These are phyloP conservation scores for Drosophila tsacasi DNA, from an alignment of 1,140 invertebrate species.

Conservation along the genomic window DNA sequence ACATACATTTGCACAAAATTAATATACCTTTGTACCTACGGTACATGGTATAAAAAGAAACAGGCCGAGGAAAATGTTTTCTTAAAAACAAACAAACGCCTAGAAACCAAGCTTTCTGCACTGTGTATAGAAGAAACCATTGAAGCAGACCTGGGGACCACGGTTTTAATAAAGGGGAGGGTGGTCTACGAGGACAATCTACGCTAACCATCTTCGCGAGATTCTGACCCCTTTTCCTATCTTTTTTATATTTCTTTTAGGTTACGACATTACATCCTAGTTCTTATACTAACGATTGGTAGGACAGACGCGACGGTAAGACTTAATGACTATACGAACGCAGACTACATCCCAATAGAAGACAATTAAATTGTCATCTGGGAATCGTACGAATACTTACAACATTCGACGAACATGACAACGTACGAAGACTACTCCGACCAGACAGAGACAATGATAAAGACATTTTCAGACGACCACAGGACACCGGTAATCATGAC, in stretches of 20 bases:
- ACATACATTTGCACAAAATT: no score
- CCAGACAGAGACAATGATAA: neutral
- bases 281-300: neutral
- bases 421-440: slow-evolving; percentile 10
- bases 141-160: no score
- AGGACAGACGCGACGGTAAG: neutral
- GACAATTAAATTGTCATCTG: neutral
- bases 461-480: slow-evolving; percentile 3
- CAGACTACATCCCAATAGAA: slow-evolving; percentile 1
- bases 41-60: no score
- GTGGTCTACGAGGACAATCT: no score
- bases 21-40: no score
- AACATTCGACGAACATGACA: slow-evolving; percentile 8
- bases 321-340: slow-evolving; percentile 2
- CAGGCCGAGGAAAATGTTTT: no score
- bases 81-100: no score
- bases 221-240: neutral
- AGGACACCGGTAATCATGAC: neutral
- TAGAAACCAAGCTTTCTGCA: no score
- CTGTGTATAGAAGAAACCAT: no score
- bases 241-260: no score
- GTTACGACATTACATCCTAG: neutral
- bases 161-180: neutral
- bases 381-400: no score
- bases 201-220: slow-evolving; percentile 1